Percentiles rank a stretch among this genome's conserved stretches.
These are phyloP conservation scores for Lampris incognitus DNA, from an alignment of 2,113 vertebrate species.

Conservation along the genomic window DNA sequence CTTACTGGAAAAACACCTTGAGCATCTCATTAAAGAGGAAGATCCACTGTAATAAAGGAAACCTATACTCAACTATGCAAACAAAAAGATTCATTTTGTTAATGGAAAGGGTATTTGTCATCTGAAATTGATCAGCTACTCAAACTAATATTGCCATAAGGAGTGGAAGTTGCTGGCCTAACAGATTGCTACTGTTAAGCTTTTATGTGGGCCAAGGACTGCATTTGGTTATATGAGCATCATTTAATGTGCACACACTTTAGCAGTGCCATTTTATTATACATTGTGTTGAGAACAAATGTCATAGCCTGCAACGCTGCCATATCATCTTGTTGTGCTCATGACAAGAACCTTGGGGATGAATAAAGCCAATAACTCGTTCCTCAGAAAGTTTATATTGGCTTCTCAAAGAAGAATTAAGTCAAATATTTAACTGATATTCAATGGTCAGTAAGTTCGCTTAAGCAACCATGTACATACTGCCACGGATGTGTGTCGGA, in stretches of 20 bases:
- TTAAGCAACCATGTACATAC: constrained; percentile 4
- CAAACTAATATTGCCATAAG: constrained; percentile 14
- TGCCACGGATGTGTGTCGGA: constrained; percentile 4
- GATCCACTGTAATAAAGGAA: background rate
- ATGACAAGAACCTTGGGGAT: background rate
- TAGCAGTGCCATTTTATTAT: too few relatives aligned
- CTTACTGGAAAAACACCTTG: too few relatives aligned
- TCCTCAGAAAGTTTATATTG: constrained; percentile 26
- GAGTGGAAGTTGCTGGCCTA: background rate
- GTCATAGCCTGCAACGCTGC: too few relatives aligned
- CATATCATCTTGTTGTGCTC: too few relatives aligned
- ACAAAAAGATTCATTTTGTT: background rate
- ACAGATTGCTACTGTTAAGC: constrained; percentile 37
- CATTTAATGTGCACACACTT: too few relatives aligned
- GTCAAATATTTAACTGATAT: constrained; percentile 57
- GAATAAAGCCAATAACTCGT: constrained; percentile 45
- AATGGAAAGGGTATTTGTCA: background rate
- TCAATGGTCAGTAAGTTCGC: background rate
- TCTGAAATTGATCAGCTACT: background rate
- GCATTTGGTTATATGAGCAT: background rate
- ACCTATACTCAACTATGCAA: background rate
- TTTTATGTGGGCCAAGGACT: constrained; percentile 23
- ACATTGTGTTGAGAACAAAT: too few relatives aligned
- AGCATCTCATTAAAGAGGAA: too few relatives aligned
- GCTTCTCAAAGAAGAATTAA: constrained; percentile 5